Evolutionary conservation across 37 sponge, comb jelly and placozoan species (phyloP).

Genomic region (Oscarella lobularis): DNA sequence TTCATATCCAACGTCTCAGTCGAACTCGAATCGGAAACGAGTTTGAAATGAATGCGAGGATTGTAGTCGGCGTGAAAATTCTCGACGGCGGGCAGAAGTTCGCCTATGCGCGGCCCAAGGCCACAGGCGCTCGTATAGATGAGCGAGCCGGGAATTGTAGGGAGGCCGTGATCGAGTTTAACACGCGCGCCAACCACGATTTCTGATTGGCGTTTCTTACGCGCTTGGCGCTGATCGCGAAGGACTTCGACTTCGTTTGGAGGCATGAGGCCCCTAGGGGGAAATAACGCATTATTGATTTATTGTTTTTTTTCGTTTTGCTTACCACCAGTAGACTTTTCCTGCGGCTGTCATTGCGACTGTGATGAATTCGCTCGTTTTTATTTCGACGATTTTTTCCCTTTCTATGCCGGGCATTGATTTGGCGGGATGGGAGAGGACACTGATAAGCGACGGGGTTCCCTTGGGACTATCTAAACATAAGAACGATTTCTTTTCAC

Average conservation of each 20-base stretch:
- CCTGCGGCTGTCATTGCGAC: constrained; percentile 27
- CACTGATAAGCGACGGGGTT: constrained; percentile 36
- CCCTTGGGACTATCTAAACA: neutral
- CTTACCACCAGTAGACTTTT: constrained; percentile 65
- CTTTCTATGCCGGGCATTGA: constrained; percentile 11
- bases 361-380: constrained; percentile 49
- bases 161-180: constrained; percentile 46
- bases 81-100: constrained; percentile 31
- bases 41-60: neutral
- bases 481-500: neutral
- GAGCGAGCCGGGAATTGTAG: constrained; percentile 33
- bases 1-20: neutral
- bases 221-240: neutral
- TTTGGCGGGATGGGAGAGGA: constrained; percentile 32
- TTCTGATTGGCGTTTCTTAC: neutral
- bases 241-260: constrained; percentile 3
- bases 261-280: constrained; percentile 49
- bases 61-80: constrained; percentile 22
- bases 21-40: neutral
- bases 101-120: constrained; percentile 40
- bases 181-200: constrained; percentile 48
- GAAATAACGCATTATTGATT: neutral
- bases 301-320: too few relatives aligned
- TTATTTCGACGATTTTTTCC: constrained; percentile 9
- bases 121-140: constrained; percentile 22